Base-by-base conservation (phyloP, 1,140 invertebrate species). In the Ditylenchus dipsaci region DNA sequence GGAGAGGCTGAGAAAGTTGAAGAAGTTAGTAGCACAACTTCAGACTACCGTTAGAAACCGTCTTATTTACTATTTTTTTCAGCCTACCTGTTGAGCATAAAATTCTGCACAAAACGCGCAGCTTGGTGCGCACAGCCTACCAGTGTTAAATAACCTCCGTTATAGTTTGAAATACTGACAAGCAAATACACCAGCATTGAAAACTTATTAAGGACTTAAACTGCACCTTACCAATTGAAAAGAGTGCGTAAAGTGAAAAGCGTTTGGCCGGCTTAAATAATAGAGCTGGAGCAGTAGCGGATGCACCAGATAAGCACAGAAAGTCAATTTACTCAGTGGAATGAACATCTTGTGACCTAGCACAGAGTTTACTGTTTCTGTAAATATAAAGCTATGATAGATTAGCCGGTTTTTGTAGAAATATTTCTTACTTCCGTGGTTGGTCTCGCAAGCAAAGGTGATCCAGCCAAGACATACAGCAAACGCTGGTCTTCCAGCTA, bases 361-460 rank as follows among this genome's bases (percentile, higher is more conserved):
- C 61, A 82, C 69, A 0, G 66, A 27, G 56, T 75, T 70, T 9
- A 72, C 69, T 58, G 45, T 74, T 27, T 59, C 71, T 73, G 43
- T 67, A 67, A 71, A 65, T n/a, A n/a, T n/a, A 49, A 30, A 27
- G 49, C 47, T 19, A 33, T 26, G 26, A 15, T 45, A 26, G 0
- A 21, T 26, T 17, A 33, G 0, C 7, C 29, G 1, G 30, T n/a
- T n/a, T n/a, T n/a, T n/a, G n/a, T n/a, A 33, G 49, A n/a, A 65
- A n/a, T 1, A 53, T 8, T 33, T 5, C 49, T 53, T 15, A 90
- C 90, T 90, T 85, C 90, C 91, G 83, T 92, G 88, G 66, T 91
- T 91, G 29, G 90, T 91, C 23, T 90, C 89, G 79, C 91, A 94
- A 0, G 91, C 91, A 66, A 93, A 87, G 9, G 91, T 89, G 71